Evolutionary conservation across 2,113 vertebrate species (phyloP).

Genomic region (Setophaga petechia): DNA sequence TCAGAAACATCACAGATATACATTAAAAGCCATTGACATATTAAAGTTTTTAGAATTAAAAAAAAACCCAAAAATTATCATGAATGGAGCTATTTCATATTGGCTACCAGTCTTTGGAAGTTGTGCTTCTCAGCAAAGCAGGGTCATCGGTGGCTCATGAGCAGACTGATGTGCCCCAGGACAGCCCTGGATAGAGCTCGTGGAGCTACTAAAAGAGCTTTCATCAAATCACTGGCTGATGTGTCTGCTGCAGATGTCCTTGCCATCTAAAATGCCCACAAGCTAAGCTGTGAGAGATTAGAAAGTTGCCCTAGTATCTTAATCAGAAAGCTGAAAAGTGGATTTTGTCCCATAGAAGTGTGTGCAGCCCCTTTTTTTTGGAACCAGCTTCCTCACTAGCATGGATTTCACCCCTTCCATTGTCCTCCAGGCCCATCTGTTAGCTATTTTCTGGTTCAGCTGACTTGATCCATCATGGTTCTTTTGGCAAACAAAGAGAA

Average conservation of each 20-base stretch:
- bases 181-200: fast-evolving
- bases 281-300: background rate
- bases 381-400: background rate
- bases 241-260: background rate
- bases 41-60: background rate
- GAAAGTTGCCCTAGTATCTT: background rate
- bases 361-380: background rate
- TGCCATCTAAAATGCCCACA: background rate
- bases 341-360: background rate
- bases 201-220: background rate
- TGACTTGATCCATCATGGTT: background rate
- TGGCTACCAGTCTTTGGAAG: background rate
- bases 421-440: background rate
- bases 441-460: slow-evolving; percentile 11
- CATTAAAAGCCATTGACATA: background rate
- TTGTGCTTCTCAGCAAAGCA: background rate
- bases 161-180: background rate
- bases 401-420: background rate
- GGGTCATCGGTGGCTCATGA: background rate
- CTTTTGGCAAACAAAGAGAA: background rate
- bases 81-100: background rate
- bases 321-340: background rate
- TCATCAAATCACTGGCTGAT: background rate
- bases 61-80: background rate
- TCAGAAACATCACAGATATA: background rate